A percentile compares a stretch with the other conserved stretches of the same genome.
Conservation (phyloP, 2,797 vertebrate genomes). For the Anguilla pacifica region DNA sequence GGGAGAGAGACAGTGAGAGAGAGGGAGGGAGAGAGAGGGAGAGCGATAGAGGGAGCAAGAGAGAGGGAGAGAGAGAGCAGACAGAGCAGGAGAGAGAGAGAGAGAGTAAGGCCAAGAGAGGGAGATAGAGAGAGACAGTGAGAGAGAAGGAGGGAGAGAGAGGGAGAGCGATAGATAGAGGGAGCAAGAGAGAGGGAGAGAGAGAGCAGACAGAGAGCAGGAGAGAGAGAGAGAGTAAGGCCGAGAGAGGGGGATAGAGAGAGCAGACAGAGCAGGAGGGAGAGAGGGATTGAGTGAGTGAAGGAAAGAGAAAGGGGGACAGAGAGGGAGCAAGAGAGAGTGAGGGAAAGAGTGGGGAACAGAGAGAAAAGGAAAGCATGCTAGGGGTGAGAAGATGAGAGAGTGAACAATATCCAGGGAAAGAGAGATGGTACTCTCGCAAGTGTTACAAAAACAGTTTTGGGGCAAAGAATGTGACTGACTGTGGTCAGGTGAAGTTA, state of each 20-base stretch:
- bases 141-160: no score
- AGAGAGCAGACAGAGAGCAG: no score
- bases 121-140: no score
- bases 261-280: no score
- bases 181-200: no score
- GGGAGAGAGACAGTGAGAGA: not conserved
- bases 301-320: not conserved
- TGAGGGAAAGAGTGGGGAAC: not conserved
- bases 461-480: not conserved
- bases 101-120: constrained; percentile 25
- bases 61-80: no score
- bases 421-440: no score
- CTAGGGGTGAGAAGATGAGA: no score
- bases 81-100: constrained; percentile 14
- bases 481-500: not conserved
- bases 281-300: not conserved
- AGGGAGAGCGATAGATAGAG: no score
- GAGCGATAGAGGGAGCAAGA: constrained; percentile 28
- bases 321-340: constrained; percentile 22
- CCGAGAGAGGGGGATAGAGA: not conserved
- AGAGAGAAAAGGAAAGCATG: constrained; percentile 22
- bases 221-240: constrained; percentile 32
- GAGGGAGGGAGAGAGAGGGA: constrained; percentile 15
- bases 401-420: no score
- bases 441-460: constrained; percentile 33